Base-by-base conservation (phyloP, 1,140 invertebrate genomes). In the Caenorhabditis remanei region DNA sequence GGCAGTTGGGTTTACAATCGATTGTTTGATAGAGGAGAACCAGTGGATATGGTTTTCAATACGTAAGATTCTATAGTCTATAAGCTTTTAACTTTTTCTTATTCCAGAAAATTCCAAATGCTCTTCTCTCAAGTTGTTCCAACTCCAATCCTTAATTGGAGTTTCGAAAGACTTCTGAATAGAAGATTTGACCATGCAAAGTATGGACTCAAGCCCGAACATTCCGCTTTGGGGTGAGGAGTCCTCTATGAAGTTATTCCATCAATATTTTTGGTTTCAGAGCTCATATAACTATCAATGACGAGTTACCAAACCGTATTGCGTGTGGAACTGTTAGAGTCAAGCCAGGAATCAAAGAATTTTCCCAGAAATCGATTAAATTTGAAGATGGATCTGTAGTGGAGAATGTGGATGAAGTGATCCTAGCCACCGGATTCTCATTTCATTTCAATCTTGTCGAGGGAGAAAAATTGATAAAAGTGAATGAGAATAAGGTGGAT, bases 231-330 rank as follows among this genome's bases (percentile, higher is more conserved):
- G 21, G 86, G 88, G 6, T 93, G 32, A 32, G 32, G n/a, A n/a
- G n/a, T n/a, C n/a, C n/a, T n/a, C n/a, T n/a, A n/a, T n/a, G n/a
- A n/a, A 32, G 32, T 32, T 0, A 32, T 2, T 2, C 32, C 32
- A 32, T 32, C 32, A 2, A 32, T 1, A 32, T 32, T 32, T 32
- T 32, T 32, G 0, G 16, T 9, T 90, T 90, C 24, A 87, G 87
- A 0, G 93, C 87, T 92, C 48, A 94, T 90, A 92, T 93, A 0
- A 94, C 93, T 83, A 93, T 94, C 41, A 94, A 94, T 88, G 94
- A 94, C 88, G 93, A 94, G 55, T 89, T 94, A 7, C 93, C 87
- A 90, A 93, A 92, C 93, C 48, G 88, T 24, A 93, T 94, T 19
- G 90, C 93, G 61, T 93, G 88, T 24, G 94, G 94, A 9, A 91